These are phyloP conservation scores for Mesorhabditis spiculigera DNA, from an alignment of 2,888 invertebrate species.

Conservation along the genomic window DNA sequence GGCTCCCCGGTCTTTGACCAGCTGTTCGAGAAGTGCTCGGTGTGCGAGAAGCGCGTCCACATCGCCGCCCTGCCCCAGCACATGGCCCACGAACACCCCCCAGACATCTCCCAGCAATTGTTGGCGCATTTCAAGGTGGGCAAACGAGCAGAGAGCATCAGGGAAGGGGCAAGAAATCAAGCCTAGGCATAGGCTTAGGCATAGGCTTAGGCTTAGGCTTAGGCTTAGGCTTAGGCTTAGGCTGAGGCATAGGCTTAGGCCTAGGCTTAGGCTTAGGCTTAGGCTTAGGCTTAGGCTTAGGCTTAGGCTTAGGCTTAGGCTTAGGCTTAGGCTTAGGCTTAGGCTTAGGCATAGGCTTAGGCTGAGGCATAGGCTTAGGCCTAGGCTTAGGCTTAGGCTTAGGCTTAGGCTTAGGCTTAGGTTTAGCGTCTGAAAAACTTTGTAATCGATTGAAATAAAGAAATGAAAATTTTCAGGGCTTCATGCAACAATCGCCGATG, in stretches of 20 bases:
- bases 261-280: neutral
- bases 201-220: too few relatives aligned
- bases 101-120: neutral
- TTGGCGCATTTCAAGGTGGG: neutral
- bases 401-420: neutral
- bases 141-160: too few relatives aligned
- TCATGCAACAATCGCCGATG: slow-evolving; percentile 7
- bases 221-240: too few relatives aligned
- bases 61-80: slow-evolving; percentile 22
- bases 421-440: neutral
- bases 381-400: neutral
- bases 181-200: too few relatives aligned
- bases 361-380: too few relatives aligned
- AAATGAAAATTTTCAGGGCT: neutral
- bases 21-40: slow-evolving; percentile 24
- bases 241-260: too few relatives aligned
- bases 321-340: too few relatives aligned
- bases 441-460: neutral
- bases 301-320: neutral
- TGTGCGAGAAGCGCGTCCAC: slow-evolving; percentile 27
- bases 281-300: neutral
- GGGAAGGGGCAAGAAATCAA: too few relatives aligned
- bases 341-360: too few relatives aligned
- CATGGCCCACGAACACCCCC: slow-evolving; percentile 26
- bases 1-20: too few relatives aligned